phyloP scores from a whole-genome alignment of 2,888 invertebrate genomes.

The Pyrocoelia pectoralis region DNA sequence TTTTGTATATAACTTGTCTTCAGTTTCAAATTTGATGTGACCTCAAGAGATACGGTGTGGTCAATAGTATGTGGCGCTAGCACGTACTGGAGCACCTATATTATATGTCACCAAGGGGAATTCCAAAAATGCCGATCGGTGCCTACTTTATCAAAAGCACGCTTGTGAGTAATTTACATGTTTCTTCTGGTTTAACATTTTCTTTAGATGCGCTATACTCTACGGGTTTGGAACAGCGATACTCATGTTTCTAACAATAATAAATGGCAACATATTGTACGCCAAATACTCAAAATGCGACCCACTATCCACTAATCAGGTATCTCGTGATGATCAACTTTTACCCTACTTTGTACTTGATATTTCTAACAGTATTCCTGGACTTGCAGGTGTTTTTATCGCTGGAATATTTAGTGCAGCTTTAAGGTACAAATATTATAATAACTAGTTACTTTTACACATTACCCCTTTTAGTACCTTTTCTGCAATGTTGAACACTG shows the following conservation, averaged over 20 bases:
- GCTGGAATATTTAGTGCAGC: conserved; percentile 79
- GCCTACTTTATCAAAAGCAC: conserved; percentile 63
- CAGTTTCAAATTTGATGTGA: background rate
- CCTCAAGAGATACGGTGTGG: background rate
- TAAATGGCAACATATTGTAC: conserved; percentile 68
- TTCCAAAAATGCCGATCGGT: conserved; percentile 70
- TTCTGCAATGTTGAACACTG: conserved; percentile 68
- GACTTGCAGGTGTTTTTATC: conserved; percentile 77
- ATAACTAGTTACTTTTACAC: background rate
- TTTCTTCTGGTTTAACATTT: background rate
- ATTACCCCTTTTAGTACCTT: conserved; percentile 63
- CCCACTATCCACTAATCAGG: conserved; percentile 66
- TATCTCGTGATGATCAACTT: conserved; percentile 65
- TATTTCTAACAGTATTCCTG: conserved; percentile 70
- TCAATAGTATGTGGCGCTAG: background rate
- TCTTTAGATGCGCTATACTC: background rate
- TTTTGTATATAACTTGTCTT: background rate
- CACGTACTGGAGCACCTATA: conserved; percentile 53
- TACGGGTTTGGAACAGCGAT: background rate
- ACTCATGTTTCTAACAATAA: conserved; percentile 64
- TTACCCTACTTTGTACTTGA: conserved; percentile 78
- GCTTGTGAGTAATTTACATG: conserved; percentile 14
- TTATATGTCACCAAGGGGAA: conserved; percentile 66
- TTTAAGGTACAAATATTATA: too few relatives aligned
- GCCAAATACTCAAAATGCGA: conserved; percentile 72